Base-by-base conservation (phyloP, 2,113 vertebrate species). In the Electrona antarctica region DNA sequence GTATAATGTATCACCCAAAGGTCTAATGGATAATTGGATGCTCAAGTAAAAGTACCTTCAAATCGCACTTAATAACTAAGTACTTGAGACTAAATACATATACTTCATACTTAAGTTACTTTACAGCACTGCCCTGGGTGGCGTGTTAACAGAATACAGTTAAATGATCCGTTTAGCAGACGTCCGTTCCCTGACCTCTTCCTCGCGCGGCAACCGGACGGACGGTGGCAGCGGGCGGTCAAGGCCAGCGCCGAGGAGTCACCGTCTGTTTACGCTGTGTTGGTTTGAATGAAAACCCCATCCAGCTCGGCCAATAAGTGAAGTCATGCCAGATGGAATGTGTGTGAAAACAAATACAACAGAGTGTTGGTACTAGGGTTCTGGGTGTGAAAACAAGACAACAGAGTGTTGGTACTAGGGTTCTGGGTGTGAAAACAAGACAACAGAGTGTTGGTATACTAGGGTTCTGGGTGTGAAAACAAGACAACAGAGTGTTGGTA, bases 91-190 rank as follows among this genome's bases (percentile, higher is more conserved):
- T 41, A 41, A 6, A 41, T 41, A 41, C 1, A 21, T 21, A 21
- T 21, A 21, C 21, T 21, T 41, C 33, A 41, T 3, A 3, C 33
- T 41, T 21, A 21, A 41, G 33, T 41, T 41, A 1, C 33, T 45
- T 15, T 45, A 14, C 7, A 14, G 21, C 61, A 21, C 21, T 66
- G 80, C 86, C 85, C 56, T 45, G 4, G 74, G 79, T 68, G 69
- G 74, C 87, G 71, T 87, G 82, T 90, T 74, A 84, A 85, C 74
- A 84, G 78, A 79, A 87, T 78, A 71, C 81, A 90, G 82, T 90
- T 87, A 88, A 91, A 90, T 89, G 80, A 88, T 82, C 89, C 85
- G 79, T 91, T 91, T 90, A 86, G 84, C 79, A 73, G 76, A 82
- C 81, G 88, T 85, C 61, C 86, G 83, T 77, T 89, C 78, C 33